Evolutionary conservation across 2,113 vertebrate genomes (phyloP), one percentile per base, ranked within the genome.

Genomic region (Balaeniceps rex): DNA sequence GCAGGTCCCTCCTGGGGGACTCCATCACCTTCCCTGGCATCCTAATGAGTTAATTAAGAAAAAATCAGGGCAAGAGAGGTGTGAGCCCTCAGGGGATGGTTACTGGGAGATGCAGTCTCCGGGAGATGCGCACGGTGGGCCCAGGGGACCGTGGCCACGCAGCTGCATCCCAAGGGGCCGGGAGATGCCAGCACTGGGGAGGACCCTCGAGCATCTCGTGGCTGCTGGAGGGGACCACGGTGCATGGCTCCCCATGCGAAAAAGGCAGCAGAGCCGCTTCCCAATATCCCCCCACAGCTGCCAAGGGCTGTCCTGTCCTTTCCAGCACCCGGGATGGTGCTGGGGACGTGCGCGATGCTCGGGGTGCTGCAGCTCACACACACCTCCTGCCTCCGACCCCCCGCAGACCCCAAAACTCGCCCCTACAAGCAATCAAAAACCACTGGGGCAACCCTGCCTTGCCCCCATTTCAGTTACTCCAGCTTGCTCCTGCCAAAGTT

Each of bases 1-100:
- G 46, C 54, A 4, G 19, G 23, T 55, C 19, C 64, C 52, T 83
- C 81, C 61, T 4, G 4, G 44, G 95, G 76, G 40, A 34, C 38
- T 87, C 17, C 26, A 40, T 64, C 63, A 60, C 95, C 51, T 33
- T 54, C 33, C 1, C 68, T 51, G 90, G 72, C 85, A 51, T 76
- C 83, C 57, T 84, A 85, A 97, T 24, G 82, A 97, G 88, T 97
- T 97, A 95, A 97, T 98, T 96, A 97, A 71, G 92, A 90, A 96
- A 96, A 95, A 98, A 96, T 70, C 74, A 78, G 94, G 88, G 86
- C 78, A 33, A 85, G 86, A 65, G 91, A 96, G 92, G 95, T 64
- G 83, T 1, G 5, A 47, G 47, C 60, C 86, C 92, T 64, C 61
- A 12, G 78, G 88, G 96, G 63, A 95, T 51, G 58, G 21, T 46